Conservation (phyloP, 2,797 vertebrate genomes). For the Takifugu rubripes region DNA sequence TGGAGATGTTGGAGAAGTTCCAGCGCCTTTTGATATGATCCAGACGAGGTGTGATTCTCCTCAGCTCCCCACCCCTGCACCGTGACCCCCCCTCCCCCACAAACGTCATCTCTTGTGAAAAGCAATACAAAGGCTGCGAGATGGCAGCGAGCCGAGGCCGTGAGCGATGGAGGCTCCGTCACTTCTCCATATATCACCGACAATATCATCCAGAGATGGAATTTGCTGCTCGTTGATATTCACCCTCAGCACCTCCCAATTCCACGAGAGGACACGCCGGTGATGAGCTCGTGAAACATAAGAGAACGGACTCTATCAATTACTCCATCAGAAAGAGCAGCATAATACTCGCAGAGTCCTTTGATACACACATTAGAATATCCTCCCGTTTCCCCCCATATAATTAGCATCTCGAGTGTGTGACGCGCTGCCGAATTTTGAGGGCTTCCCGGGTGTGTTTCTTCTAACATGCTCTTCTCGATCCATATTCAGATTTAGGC, state of each 20-base stretch:
- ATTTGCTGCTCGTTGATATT: background rate
- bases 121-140: slow-evolving; percentile 10
- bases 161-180: background rate
- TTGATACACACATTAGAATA: no score
- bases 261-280: no score
- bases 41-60: slow-evolving; percentile 55
- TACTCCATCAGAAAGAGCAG: no score
- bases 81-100: slow-evolving; percentile 25
- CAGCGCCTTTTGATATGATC: slow-evolving; percentile 39
- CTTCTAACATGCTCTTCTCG: no score
- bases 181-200: background rate
- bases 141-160: background rate
- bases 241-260: background rate
- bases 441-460: no score
- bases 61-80: slow-evolving; percentile 18
- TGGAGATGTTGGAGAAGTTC: slow-evolving; percentile 49
- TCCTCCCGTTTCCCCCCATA: no score
- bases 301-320: no score
- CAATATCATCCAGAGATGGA: background rate
- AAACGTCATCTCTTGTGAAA: slow-evolving; percentile 12
- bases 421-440: no score
- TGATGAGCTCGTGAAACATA: no score
- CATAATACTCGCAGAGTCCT: no score
- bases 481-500: no score
- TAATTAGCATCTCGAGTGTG: no score